Base-by-base conservation (phyloP, 1,140 invertebrate species). In the Zaprionus camerounensis region DNA sequence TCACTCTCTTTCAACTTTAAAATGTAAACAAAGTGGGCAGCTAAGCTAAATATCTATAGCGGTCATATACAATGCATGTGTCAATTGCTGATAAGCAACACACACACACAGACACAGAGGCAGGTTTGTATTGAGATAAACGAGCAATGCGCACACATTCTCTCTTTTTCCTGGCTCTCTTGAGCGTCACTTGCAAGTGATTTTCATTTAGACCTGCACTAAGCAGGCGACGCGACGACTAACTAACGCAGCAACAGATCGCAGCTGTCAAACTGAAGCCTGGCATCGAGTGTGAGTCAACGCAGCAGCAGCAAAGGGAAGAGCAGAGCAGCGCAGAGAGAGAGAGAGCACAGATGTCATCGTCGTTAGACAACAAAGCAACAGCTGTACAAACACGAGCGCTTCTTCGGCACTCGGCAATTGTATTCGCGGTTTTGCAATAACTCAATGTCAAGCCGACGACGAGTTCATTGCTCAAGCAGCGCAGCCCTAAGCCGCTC, bases 261-360 rank as follows among this genome's bases (percentile, higher is more conserved):
- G 72, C 71, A 81, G 74, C 73, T 78, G 81, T 77, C 76, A 83
- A 86, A 78, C 65, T 76, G 80, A 78, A 81, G 67, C 64, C 68
- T 55, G 51, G 57, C 61, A 82, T 82, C 82, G 82, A 91, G 87
- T 76, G 53, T 59, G 68, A 71, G 61, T 59, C 44, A 22, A 70
- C 55, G 31, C 26, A 44, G 17, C 34, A 4, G 5, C 38, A 56
- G 26, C 11, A 36, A 20, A 7, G 17, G 36, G 38, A 2, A 17
- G 2, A 31, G 38, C 9, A 38, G 20, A 15, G 28, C 49, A 15
- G 36, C 28, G 36, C 31, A 56, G 34, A 22, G 28, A 46, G 57
- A 28, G n/a, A n/a, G 28, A 34, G 44, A 20, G 53, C 44, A 36
- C 5, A 44, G 24, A 46, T 59, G 67, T 71, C 73, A 61, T 34